Percentiles rank a stretch among this genome's conserved stretches.
Conservation (phyloP, 2,888 invertebrate genomes). For the Eustalomyia histrio region DNA sequence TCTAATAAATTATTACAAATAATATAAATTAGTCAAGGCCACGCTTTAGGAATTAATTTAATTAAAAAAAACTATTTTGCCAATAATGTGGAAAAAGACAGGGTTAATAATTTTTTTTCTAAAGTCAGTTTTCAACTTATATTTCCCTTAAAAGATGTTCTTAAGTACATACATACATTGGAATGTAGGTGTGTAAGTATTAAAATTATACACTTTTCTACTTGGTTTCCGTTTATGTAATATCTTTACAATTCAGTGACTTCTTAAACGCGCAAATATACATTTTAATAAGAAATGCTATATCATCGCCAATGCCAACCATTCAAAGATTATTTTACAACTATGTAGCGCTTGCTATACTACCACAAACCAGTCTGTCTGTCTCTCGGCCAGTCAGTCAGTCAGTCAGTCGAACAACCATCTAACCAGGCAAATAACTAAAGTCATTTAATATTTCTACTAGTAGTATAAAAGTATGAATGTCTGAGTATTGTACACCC, state of each 20-base stretch:
- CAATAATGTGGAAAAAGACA: neutral
- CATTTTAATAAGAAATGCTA: constrained; percentile 57
- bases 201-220: constrained; percentile 25
- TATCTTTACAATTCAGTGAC: constrained; percentile 68
- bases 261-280: constrained; percentile 60
- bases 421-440: constrained; percentile 36
- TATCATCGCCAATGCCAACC: constrained; percentile 52
- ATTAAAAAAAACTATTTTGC: no score
- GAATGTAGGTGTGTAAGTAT: neutral
- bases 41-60: no score
- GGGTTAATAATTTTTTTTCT: neutral
- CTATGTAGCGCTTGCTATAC: constrained; percentile 10
- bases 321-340: constrained; percentile 41
- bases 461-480: neutral
- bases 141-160: neutral
- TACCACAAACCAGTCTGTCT: constrained; percentile 1
- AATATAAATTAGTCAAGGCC: no score
- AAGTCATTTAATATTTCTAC: constrained; percentile 48
- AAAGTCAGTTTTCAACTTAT: neutral
- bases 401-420: neutral
- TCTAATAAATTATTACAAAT: no score
- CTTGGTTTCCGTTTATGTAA: constrained; percentile 62
- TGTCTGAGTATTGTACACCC: constrained; percentile 14
- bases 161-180: neutral
- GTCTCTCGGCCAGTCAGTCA: neutral